phyloP scores from a whole-genome alignment of 1,140 invertebrate species.

The Eupristina koningsbergeri region DNA sequence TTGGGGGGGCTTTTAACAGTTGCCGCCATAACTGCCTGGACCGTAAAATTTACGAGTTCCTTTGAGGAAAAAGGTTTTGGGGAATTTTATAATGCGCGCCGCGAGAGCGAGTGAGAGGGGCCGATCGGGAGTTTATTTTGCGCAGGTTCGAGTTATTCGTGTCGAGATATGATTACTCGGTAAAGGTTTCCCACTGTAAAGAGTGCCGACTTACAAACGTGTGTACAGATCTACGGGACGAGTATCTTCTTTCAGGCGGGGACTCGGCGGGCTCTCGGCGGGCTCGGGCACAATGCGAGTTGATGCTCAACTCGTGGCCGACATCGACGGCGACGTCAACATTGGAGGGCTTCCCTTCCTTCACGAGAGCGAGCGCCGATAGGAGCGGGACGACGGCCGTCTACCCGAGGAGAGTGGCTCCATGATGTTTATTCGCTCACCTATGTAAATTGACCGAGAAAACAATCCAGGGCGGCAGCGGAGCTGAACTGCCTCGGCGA shows the following conservation, averaged over 20 bases:
- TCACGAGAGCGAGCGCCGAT: conserved; percentile 36
- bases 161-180: background rate
- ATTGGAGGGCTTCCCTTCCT: background rate
- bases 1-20: too few relatives aligned
- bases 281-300: background rate
- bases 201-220: background rate
- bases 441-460: background rate
- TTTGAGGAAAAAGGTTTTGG: background rate
- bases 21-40: too few relatives aligned
- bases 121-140: background rate
- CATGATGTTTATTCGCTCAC: conserved; percentile 8
- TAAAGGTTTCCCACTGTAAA: background rate
- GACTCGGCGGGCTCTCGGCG: too few relatives aligned
- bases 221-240: background rate
- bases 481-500: too few relatives aligned
- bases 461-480: background rate
- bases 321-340: background rate
- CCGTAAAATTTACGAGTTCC: too few relatives aligned
- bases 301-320: too few relatives aligned
- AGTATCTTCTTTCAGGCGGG: background rate
- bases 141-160: background rate
- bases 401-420: background rate
- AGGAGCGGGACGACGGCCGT: background rate
- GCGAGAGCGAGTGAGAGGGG: background rate
- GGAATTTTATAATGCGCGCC: background rate